Base-by-base conservation (phyloP, 2,888 invertebrate genomes). In the Trachelus iudaicus region DNA sequence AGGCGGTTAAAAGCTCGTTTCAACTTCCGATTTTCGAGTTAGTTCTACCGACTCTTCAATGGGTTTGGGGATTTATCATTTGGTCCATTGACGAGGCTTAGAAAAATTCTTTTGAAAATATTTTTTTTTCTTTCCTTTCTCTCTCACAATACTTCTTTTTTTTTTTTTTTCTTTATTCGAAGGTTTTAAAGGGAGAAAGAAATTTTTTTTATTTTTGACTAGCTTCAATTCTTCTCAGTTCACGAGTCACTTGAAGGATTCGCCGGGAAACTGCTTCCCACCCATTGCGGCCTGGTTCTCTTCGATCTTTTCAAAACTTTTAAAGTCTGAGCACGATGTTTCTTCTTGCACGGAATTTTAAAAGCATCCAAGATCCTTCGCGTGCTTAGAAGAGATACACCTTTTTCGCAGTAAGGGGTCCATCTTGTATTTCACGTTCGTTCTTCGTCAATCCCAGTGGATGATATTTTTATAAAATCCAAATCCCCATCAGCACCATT, bases 1-100 rank as follows among this genome's bases (percentile, higher is more conserved):
- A 81, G 78, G 81, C 81, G 82, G 84, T 87, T 89, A 87, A 88
- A 87, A 86, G 87, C 86, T 87, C 83, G 84, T 86, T 83, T 81
- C 76, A 87, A 86, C 84, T 89, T 87, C 79, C 82, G 77, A 77
- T 76, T 80, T 56, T 56, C 23, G 56, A 56, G 56, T 56, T 56
- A 56, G 56, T 23, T 56, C 56, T 23, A 9, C 23, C 56, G 23
- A 6, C 23, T 23, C 56, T 23, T 56, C 23, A 56, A 56, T 56
- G 56, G 56, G 23, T 56, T 2, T 6, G 56, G 56, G 56, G 56
- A 23, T 56, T 56, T 56, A 56, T 56, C 23, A 56, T 56, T 56
- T 56, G 56, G 56, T 56, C 23, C 56, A 56, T 56, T 56, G 23
- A 56, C 23, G 56, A 56, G 56, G 9, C 23, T 56, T 23, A 1